Base-by-base conservation (phyloP, 2,113 vertebrate genomes). In the Carlito syrichta region DNA sequence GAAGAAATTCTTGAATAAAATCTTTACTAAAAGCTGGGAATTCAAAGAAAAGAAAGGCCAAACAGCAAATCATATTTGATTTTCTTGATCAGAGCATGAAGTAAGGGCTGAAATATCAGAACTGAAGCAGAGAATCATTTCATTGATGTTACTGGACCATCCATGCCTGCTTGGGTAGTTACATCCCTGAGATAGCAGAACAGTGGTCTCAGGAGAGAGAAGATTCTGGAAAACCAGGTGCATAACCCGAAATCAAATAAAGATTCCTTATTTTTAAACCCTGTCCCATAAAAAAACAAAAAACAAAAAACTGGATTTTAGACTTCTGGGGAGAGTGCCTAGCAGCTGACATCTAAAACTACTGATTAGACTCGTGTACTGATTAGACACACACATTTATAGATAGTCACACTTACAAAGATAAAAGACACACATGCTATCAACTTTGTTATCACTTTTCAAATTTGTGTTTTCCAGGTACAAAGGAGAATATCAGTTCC, bases 191-290 rank as follows among this genome's bases (percentile, higher is more conserved):
- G 20, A 13, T 9, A 83, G 23, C 16, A 71, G 56, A 48, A 91
- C 20, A 58, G 43, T 22, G 91, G 48, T 60, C 76, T 9, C 78
- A 63, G 23, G 50, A 52, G n/a, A 69, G 56, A 69, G 48, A 78
- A 89, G 35, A 35, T 74, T 83, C 43, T 69, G 35, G 74, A 63
- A 96, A 93, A 71, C 20, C 48, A 94, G 14, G 6, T 66, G 14
- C 63, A 27, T 8, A 54, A 48, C 30, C 54, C 91, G 56, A 86
- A 96, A 60, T 27, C 88, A 5, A 95, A 81, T 69, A 68, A 62
- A 6, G 5, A 77, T 40, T 88, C 96, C 25, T 90, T 76, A 48
- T 78, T 94, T 97, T 91, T 78, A 93, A 93, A 92, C 73, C 27
- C 74, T 73, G 5, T 63, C 32, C 22, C 14, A 50, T 48, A 84